Base-by-base conservation (phyloP, 2,797 vertebrate genomes). In the Gymnocypris eckloni region DNA sequence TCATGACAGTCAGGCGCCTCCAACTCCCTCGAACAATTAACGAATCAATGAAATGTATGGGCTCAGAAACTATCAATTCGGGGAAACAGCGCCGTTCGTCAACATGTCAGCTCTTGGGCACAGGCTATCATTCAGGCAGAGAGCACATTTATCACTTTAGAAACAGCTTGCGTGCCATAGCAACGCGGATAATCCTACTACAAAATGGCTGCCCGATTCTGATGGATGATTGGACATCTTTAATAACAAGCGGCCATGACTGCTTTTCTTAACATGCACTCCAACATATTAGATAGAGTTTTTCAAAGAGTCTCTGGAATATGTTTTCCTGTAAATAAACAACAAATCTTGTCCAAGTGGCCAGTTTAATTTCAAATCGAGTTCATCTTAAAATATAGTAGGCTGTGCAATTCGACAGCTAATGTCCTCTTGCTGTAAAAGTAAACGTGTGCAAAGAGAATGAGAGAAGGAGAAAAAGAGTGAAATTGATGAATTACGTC, bases 41-140 rank as follows among this genome's bases (percentile, higher is more conserved):
- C 28, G 13, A 94, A 95, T 96, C 94, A 87, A 95, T 95, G 92
- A 92, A 93, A 92, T 43, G 83, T 90, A 94, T 88, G 54, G 89
- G 91, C 90, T 93, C 91, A 92, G 90, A 91, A 93, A 91, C 90
- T 88, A 94, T 93, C 92, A 90, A 90, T 94, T 94, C 88, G 86
- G 79, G 25, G 81, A 91, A 92, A 91, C 59, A 76, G 87, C 28
- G 86, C 87, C 88, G 90, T 94, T 93, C 84, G 90, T 94, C 93
- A 94, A 92, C 85, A 88, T 91, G 93, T 89, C 91, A 88, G 88
- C 87, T 92, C 88, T 76, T 59, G 86, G 90, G 91, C 66, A n/a
- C 90, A 86, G 89, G 89, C 90, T 80, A 93, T 93, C 90, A 85
- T 89, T 94, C 90, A 93, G 83, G 86, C 82, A 89, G 92, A 39